Conservation (phyloP, 2,113 vertebrate species). For the Micronisus gabar region DNA sequence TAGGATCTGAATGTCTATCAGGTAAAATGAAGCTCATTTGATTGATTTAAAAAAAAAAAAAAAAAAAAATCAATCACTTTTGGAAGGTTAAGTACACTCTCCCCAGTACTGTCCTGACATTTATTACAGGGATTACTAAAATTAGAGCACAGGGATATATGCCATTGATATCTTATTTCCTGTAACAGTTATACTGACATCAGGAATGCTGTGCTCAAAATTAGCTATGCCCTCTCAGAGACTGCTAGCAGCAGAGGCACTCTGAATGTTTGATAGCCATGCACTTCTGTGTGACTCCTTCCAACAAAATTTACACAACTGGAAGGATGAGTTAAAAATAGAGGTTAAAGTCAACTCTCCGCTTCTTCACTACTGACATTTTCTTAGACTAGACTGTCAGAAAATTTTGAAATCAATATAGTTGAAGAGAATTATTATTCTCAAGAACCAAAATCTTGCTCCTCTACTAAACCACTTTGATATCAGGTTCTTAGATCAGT, state of each 20-base stretch:
- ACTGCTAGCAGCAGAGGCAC: not conserved
- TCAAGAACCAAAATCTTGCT: not conserved
- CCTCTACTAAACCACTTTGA: not conserved
- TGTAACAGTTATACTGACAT: slow-evolving; percentile 2
- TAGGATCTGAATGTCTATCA: not conserved
- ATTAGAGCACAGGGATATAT: slow-evolving; percentile 64
- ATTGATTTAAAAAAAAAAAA: not conserved
- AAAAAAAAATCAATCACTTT: not conserved
- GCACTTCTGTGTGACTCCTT: not conserved
- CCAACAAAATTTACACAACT: not conserved
- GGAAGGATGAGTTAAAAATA: not conserved
- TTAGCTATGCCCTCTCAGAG: slow-evolving; percentile 23
- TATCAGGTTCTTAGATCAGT: not conserved
- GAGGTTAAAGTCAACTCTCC: not conserved
- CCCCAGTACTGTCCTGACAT: not conserved
- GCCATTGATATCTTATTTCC: slow-evolving; percentile 65
- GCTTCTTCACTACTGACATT: not conserved
- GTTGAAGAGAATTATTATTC: not conserved
- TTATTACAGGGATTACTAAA: slow-evolving; percentile 60
- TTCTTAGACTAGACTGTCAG: not conserved
- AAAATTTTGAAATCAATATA: not conserved
- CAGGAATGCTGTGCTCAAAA: slow-evolving; percentile 50
- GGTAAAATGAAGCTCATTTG: not conserved
- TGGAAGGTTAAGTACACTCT: not conserved
- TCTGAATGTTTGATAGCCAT: not conserved